A percentile compares a stretch with the other conserved stretches of the same genome.
These are phyloP conservation scores for Galagoides demidoff DNA, from an alignment of 2,797 vertebrate species.

Conservation along the genomic window DNA sequence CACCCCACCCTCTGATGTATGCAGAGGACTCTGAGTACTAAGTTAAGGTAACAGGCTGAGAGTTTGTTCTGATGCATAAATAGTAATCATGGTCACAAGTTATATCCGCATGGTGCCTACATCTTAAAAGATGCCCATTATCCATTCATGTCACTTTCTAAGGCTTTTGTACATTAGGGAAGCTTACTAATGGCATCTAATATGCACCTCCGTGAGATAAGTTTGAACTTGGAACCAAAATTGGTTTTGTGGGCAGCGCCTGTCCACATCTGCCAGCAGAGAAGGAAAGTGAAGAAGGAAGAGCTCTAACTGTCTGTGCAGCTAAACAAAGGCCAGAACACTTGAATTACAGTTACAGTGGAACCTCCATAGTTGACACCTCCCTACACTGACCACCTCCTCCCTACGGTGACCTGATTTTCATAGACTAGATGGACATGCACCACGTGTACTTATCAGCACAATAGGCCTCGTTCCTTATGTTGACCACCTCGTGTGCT, in stretches of 20 bases:
- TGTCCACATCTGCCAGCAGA: background rate
- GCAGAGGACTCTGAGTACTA: accelerated
- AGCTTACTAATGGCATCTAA: background rate
- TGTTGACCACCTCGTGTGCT: too few species aligned
- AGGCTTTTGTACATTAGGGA: background rate
- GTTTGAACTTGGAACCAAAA: background rate
- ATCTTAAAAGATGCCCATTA: accelerated
- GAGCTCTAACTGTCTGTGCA: background rate
- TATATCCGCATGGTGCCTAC: accelerated
- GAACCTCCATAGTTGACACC: too few species aligned
- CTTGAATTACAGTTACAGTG: background rate
- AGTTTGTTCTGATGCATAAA: background rate
- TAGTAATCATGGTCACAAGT: background rate
- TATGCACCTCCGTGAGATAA: background rate
- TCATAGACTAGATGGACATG: too few species aligned
- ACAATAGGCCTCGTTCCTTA: too few species aligned
- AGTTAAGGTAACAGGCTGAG: accelerated
- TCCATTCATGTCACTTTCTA: background rate
- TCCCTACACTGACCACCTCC: too few species aligned
- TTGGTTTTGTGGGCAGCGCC: background rate
- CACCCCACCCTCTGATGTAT: accelerated
- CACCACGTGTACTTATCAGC: too few species aligned
- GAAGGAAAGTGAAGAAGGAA: background rate
- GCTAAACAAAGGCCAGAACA: background rate
- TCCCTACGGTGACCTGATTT: too few species aligned